Percentiles rank a stretch among this genome's conserved stretches.
These are phyloP conservation scores for Eupithecia centaureata DNA, from an alignment of 2,888 invertebrate species.

Conservation along the genomic window DNA sequence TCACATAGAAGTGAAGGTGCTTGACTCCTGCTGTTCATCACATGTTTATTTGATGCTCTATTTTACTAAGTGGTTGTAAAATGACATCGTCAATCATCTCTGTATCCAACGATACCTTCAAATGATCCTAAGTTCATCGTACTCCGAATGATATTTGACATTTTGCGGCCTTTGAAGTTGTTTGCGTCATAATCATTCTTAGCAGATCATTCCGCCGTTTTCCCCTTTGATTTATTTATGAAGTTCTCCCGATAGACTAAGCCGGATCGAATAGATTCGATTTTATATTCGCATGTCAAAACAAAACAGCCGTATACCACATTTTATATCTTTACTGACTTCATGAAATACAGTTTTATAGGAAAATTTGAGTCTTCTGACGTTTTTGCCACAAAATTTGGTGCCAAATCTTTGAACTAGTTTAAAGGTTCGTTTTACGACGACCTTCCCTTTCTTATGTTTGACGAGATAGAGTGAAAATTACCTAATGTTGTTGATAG, in stretches of 20 bases:
- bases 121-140: conserved; percentile 47
- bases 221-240: conserved; percentile 10
- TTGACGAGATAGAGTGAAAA: conserved; percentile 24
- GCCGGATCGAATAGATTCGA: conserved; percentile 42
- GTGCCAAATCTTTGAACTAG: conserved; percentile 18
- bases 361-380: conserved; percentile 29
- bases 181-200: conserved; percentile 49
- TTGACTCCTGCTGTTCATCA: background rate
- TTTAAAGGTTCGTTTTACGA: conserved; percentile 27
- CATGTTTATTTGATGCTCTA: conserved; percentile 16
- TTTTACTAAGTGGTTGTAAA: conserved; percentile 21
- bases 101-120: conserved; percentile 20
- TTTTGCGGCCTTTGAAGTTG: conserved; percentile 51
- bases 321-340: conserved; percentile 35
- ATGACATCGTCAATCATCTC: conserved; percentile 22
- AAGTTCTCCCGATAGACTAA: background rate
- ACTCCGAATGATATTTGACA: conserved; percentile 49
- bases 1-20: conserved; percentile 12
- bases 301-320: conserved; percentile 41
- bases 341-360: conserved; percentile 30
- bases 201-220: conserved; percentile 35
- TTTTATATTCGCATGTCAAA: conserved; percentile 51
- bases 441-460: conserved; percentile 27
- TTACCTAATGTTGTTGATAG: conserved; percentile 42
- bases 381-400: conserved; percentile 18